Evolutionary conservation across 2,113 vertebrate genomes (phyloP).

Genomic region (Paedocypris sp.): DNA sequence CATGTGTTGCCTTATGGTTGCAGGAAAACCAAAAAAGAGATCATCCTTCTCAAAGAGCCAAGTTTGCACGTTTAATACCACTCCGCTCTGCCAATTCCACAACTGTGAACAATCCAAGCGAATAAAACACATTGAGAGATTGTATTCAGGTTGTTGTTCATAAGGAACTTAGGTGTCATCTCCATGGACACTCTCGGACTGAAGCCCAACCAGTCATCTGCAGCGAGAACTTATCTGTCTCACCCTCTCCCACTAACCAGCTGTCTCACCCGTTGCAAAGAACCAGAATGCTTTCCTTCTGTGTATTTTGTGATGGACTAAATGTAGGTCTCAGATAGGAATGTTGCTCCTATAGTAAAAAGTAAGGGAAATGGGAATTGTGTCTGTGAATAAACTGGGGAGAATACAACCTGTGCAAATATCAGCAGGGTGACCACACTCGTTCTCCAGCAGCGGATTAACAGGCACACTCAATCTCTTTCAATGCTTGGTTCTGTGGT

Average conservation of each 20-base stretch:
- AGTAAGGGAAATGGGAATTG: constrained; percentile 13
- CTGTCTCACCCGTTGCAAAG: constrained; percentile 25
- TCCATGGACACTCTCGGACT: constrained; percentile 17
- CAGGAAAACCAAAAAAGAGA: constrained; percentile 1
- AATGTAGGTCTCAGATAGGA: neutral
- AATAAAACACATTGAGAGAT: neutral
- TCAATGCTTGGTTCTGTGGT: constrained; percentile 46
- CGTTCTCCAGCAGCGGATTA: neutral
- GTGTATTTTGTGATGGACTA: constrained; percentile 1
- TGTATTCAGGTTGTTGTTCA: constrained; percentile 4
- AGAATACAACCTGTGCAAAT: constrained; percentile 24
- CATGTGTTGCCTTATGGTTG: constrained; percentile 13
- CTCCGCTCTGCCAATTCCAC: neutral
- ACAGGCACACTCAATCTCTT: no score
- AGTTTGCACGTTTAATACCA: neutral
- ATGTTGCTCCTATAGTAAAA: neutral
- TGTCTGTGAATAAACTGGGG: neutral
- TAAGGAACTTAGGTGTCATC: constrained; percentile 13
- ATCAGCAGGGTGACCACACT: neutral
- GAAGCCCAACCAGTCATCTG: constrained; percentile 28
- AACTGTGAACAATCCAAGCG: neutral
- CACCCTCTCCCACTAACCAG: constrained; percentile 41
- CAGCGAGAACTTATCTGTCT: constrained; percentile 36
- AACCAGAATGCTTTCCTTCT: constrained; percentile 5
- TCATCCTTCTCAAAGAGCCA: neutral